These are phyloP conservation scores for Conistra vaccinii DNA, from an alignment of 2,888 invertebrate species.

Conservation along the genomic window DNA sequence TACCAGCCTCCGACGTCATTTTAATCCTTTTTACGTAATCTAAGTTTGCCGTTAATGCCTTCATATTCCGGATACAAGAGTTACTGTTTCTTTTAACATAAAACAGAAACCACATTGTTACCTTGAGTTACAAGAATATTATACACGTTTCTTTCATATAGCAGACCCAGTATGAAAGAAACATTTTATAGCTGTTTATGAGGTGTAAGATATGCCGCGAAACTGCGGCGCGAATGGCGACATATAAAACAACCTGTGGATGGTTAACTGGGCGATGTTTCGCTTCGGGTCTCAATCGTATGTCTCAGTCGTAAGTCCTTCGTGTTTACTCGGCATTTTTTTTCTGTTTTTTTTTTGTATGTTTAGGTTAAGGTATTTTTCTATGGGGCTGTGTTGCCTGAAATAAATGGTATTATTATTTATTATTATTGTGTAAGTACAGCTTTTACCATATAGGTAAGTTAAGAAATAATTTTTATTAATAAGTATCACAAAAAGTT, in stretches of 20 bases:
- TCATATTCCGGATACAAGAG: neutral
- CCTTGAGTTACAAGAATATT: neutral
- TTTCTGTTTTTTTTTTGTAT: no score
- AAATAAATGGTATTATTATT: no score
- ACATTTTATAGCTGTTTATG: slow-evolving; percentile 66
- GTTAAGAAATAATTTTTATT: neutral
- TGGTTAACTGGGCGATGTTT: neutral
- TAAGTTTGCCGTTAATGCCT: neutral
- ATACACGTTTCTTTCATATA: slow-evolving; percentile 10
- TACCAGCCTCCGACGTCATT: neutral
- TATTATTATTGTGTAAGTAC: no score
- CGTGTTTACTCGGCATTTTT: neutral
- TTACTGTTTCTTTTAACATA: neutral
- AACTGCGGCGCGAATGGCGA: slow-evolving; percentile 38
- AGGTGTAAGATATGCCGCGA: slow-evolving; percentile 65
- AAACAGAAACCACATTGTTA: neutral
- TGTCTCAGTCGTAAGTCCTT: slow-evolving; percentile 1
- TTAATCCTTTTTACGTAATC: neutral
- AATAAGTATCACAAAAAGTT: neutral
- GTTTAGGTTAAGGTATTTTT: no score
- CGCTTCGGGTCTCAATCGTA: slow-evolving; percentile 12
- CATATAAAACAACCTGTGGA: slow-evolving; percentile 50
- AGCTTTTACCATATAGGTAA: neutral
- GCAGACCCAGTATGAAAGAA: slow-evolving; percentile 14
- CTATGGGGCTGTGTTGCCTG: no score